Evolutionary conservation across 2,113 vertebrate genomes (phyloP), one percentile per base, ranked within the genome.

Genomic region (Heterochromis multidens): DNA sequence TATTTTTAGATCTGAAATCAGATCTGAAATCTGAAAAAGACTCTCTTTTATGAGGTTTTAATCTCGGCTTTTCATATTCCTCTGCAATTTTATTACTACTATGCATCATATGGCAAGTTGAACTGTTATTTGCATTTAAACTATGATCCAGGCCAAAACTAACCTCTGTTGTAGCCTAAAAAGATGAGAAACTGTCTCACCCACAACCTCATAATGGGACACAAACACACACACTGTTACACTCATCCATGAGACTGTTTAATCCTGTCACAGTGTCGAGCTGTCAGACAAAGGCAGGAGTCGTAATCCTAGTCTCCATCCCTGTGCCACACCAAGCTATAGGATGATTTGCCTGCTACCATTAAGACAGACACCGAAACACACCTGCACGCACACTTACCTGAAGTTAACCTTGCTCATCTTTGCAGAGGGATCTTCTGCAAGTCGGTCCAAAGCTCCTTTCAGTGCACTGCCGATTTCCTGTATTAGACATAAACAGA

Each of bases 321-420:
- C 49, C 49, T 37, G 19, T 31, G 8, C 43, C 25, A 3, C 16
- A 35, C 10, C 17, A 7, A 19, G 77, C 74, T 35, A 19, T 25
- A 16, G 23, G 12, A 14, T 65, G 82, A 86, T 8, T 56, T 5
- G 46, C 67, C 80, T 33, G 6, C 63, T 27, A 54, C 14, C 43
- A 2, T 25, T 1, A 3, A 14, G 6, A 52, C 29, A 7, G n/a
- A n/a, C 4, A 17, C 9, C 3, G 21, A 58, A 87, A 77, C 59
- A 35, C 8, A 72, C 11, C 25, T 57, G n/a, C 78, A 11, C 49
- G n/a, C 49, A 61, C 19, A 58, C 89, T 56, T 79, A 94, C 93
- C 81, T 94, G 76, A 80, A 88, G 89, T 90, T 89, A 2, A 88
- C 49, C 29, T 72, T 81, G 90, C 49, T 91, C 93, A 93, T 95